Base-by-base conservation (phyloP, 37 sponge, comb jelly and placozoan species). In the Beroe ovata region DNA sequence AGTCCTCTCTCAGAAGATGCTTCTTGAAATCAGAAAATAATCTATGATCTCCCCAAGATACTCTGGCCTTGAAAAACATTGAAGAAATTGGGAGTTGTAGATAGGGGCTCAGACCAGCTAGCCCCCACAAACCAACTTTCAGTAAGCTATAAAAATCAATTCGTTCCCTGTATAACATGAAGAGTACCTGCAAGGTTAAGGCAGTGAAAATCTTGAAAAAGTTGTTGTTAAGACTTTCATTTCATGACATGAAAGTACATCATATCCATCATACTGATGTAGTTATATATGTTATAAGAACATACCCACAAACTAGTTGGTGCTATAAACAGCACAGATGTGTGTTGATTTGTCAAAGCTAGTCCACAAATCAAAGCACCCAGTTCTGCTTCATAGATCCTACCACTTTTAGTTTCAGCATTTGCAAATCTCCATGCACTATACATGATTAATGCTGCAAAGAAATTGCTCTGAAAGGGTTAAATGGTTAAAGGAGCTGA, bases 11-110 rank as follows among this genome's bases (percentile, higher is more conserved):
- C 42, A 77, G 84, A 3, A 77, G 23, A 40, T 77, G 84, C 40
- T 77, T 77, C 84, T 77, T 77, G 84, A 77, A 77, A 58, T 77
- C 84, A 22, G 84, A 77, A 35, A 77, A 77, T 1, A 77, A 23
- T 11, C 84, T 29, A 26, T 77, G 84, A 39, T 77, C 84, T 19
- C 84, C 84, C 84, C 84, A 77, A 20, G 84, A 40, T 4, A 77
- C 84, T 25, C 84, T 39, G 54, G 84, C 84, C 22, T 39, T 77
- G 40, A 77, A 77, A 29, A 77, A 77, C 36, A 77, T 42, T 25
- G 84, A 77, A 1, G 84, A 77, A 25, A 77, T 77, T 1, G 84
- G 84, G 22, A 77, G 84, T 39, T 77, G 84, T 4, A 77, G 47
- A 22, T 77, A 77, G 25, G 84, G 84, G 2, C 28, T 35, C 0